These are phyloP conservation scores for Cryptoleucopteryx plumbea DNA, from an alignment of 2,113 vertebrate species.

Conservation along the genomic window DNA sequence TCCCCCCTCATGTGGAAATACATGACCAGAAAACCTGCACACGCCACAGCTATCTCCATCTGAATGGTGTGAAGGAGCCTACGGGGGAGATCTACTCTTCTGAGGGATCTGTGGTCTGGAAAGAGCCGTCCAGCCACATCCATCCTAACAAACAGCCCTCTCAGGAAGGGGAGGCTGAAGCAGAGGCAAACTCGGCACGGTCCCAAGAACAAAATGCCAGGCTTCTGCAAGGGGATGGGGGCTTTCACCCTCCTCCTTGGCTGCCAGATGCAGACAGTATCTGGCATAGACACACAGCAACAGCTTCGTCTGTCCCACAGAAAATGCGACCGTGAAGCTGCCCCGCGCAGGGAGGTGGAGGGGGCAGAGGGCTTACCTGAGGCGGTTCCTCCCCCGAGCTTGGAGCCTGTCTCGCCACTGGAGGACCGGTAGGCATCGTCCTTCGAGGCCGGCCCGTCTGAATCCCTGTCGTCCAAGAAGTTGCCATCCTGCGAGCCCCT, in stretches of 20 bases:
- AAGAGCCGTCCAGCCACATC: background rate
- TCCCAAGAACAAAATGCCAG: background rate
- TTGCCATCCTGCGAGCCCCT: constrained; percentile 75
- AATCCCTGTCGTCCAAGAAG: constrained; percentile 81
- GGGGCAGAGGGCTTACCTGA: constrained; percentile 61
- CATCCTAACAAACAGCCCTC: background rate
- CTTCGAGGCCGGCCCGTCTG: constrained; percentile 77
- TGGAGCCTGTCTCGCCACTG: constrained; percentile 55
- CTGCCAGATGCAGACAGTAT: background rate
- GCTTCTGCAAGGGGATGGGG: background rate
- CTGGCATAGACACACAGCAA: background rate
- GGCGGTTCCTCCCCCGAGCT: constrained; percentile 55
- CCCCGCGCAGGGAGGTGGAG: rapidly evolving
- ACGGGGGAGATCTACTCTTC: rapidly evolving
- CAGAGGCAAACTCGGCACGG: background rate
- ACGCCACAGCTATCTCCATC: background rate
- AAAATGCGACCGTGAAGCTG: rapidly evolving
- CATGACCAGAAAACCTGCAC: background rate
- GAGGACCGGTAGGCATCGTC: constrained; percentile 72
- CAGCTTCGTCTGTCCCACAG: background rate
- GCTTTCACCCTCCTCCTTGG: background rate
- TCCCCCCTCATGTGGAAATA: rapidly evolving
- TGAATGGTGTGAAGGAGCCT: background rate
- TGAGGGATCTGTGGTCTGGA: background rate
- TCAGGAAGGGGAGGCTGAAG: background rate